phyloP scores from a whole-genome alignment of 2,113 vertebrate genomes.

The Peromyscus leucopus region DNA sequence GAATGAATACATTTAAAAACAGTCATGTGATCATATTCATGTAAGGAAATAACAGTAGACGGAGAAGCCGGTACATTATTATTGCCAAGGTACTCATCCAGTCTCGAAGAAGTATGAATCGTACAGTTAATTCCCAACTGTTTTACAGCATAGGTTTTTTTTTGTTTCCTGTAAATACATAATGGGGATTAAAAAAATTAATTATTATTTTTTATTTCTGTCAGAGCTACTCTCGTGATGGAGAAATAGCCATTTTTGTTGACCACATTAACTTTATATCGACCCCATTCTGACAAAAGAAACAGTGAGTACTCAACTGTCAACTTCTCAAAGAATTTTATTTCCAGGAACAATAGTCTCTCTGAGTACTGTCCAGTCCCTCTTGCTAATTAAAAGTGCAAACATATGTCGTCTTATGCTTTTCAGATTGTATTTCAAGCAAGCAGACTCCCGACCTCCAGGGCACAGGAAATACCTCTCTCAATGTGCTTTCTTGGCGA shows the following conservation, averaged over 20 bases:
- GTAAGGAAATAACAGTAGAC: slow-evolving; percentile 26
- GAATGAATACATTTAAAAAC: slow-evolving; percentile 58
- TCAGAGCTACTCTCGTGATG: not conserved
- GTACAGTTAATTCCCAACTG: not conserved
- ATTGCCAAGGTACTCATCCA: slow-evolving; percentile 34
- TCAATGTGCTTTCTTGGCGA: not conserved
- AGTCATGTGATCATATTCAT: slow-evolving; percentile 37
- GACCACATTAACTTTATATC: not conserved
- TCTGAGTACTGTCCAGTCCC: not conserved
- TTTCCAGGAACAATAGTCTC: slow-evolving; percentile 24
- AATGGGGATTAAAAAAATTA: not conserved
- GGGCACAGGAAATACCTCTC: not conserved
- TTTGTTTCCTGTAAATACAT: slow-evolving; percentile 51
- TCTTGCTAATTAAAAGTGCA: slow-evolving; percentile 9
- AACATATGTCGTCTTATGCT: not conserved
- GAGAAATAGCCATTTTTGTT: not conserved
- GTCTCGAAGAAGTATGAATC: not conserved
- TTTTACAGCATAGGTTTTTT: not conserved
- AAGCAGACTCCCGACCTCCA: not conserved
- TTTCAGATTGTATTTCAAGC: not conserved
- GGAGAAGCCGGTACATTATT: not conserved
- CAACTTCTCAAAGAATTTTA: not conserved
- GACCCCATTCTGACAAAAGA: not conserved
- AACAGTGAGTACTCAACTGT: not conserved
- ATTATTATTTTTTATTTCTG: slow-evolving; percentile 3